A percentile compares a stretch with the other conserved stretches of the same genome.
phyloP scores from a whole-genome alignment of 2,797 vertebrate genomes.

The Chelon labrosus region DNA sequence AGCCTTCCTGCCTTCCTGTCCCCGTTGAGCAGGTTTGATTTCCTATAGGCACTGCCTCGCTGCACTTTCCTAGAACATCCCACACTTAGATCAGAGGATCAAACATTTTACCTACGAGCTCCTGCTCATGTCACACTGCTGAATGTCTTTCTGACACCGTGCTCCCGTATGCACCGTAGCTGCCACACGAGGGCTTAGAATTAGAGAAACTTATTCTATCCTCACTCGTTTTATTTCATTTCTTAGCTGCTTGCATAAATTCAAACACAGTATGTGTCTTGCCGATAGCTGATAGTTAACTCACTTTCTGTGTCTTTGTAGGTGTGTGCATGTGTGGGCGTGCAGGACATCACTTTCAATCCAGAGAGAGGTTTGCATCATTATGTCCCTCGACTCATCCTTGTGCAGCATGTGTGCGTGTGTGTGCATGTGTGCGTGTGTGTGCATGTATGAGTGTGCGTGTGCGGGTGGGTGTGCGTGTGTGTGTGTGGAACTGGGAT shows the following conservation, averaged over 20 bases:
- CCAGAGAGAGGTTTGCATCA: too few species aligned
- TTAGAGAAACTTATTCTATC: background rate
- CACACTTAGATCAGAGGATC: conserved; percentile 11
- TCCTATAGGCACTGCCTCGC: conserved; percentile 1
- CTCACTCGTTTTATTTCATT: too few species aligned
- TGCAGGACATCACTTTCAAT: too few species aligned
- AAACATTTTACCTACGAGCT: background rate
- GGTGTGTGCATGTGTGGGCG: too few species aligned
- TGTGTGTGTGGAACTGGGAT: background rate
- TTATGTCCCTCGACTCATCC: too few species aligned
- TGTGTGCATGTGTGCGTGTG: background rate
- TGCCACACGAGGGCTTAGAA: background rate
- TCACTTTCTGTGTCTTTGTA: too few species aligned
- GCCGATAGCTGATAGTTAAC: too few species aligned
- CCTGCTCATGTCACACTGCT: background rate
- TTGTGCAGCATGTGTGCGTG: too few species aligned
- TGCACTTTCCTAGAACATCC: conserved; percentile 2
- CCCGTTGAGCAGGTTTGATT: conserved; percentile 15
- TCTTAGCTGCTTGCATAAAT: too few species aligned
- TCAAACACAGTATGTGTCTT: too few species aligned
- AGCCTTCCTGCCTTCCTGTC: background rate
- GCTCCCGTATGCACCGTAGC: background rate
- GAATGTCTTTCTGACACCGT: background rate
- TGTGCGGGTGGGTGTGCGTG: background rate
- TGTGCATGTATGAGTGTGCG: background rate